phyloP scores from a whole-genome alignment of 2,113 vertebrate genomes.

The Amphilophus citrinellus region DNA sequence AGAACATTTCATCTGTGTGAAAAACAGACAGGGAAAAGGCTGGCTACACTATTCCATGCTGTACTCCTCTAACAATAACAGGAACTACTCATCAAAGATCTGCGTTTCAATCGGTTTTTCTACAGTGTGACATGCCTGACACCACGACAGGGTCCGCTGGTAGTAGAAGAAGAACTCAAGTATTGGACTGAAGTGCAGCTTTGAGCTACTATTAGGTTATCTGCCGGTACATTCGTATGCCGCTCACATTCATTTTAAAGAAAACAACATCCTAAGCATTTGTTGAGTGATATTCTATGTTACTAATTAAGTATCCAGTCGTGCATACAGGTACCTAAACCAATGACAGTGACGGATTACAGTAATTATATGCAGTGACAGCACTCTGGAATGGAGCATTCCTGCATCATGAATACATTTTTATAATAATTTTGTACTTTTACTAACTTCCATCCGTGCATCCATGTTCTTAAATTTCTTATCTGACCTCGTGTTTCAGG shows the following conservation, averaged over 20 bases:
- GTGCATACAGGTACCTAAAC: neutral
- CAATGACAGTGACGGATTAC: neutral
- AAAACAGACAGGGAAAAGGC: neutral
- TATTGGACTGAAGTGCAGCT: neutral
- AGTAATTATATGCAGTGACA: neutral
- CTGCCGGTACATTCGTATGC: neutral
- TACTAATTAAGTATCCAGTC: neutral
- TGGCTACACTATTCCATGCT: neutral
- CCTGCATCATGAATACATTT: neutral
- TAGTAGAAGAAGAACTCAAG: neutral
- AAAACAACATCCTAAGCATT: neutral
- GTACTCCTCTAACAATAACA: neutral
- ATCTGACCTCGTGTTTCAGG: neutral
- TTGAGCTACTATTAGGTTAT: neutral
- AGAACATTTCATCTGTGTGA: conserved; percentile 27
- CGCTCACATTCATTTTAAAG: neutral
- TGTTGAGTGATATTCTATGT: neutral
- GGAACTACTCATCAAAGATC: neutral
- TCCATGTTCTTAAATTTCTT: neutral
- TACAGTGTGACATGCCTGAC: neutral
- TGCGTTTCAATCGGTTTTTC: neutral
- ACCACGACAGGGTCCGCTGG: neutral
- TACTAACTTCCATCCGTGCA: neutral
- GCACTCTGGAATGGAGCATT: neutral
- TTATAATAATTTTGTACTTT: neutral